These are phyloP conservation scores for Drosophila prosaltans DNA, from an alignment of 1,140 invertebrate genomes.

Conservation along the genomic window DNA sequence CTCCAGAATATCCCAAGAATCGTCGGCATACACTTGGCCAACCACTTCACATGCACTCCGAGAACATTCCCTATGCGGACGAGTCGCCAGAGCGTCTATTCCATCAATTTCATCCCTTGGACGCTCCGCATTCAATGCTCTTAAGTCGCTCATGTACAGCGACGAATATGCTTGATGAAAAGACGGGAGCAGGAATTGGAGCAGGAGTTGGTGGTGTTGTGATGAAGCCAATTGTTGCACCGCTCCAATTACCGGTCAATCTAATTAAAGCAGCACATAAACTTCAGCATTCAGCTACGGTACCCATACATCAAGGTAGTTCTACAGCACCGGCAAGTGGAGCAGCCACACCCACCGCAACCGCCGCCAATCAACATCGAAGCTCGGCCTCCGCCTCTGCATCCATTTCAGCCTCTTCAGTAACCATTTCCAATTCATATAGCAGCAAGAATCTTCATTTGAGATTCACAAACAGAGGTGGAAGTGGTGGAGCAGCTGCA, in stretches of 20 bases:
- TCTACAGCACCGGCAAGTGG: conserved; percentile 69
- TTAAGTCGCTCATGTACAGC: conserved; percentile 75
- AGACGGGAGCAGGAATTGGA: conserved; percentile 1
- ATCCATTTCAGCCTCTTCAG: conserved; percentile 14
- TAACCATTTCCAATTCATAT: conserved; percentile 26
- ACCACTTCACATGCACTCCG: conserved; percentile 78
- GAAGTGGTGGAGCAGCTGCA: conserved; percentile 28
- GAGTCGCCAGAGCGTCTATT: conserved; percentile 84
- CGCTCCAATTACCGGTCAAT: conserved; percentile 53
- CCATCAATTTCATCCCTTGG: conserved; percentile 71
- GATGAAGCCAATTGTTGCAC: conserved; percentile 45
- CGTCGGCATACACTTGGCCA: conserved; percentile 74
- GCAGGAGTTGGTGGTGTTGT: neutral
- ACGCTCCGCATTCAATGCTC: conserved; percentile 63
- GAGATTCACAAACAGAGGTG: conserved; percentile 46
- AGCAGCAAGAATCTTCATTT: conserved; percentile 59
- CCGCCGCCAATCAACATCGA: conserved; percentile 8
- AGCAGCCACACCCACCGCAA: conserved; percentile 65
- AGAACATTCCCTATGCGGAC: conserved; percentile 85
- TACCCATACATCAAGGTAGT: conserved; percentile 72
- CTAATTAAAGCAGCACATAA: conserved; percentile 69
- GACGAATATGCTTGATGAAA: conserved; percentile 62
- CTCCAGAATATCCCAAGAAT: conserved; percentile 73
- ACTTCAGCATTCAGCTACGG: conserved; percentile 76
- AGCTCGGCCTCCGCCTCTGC: conserved; percentile 24